phyloP scores from a whole-genome alignment of 2,888 invertebrate genomes.

The Acleris holmiana region DNA sequence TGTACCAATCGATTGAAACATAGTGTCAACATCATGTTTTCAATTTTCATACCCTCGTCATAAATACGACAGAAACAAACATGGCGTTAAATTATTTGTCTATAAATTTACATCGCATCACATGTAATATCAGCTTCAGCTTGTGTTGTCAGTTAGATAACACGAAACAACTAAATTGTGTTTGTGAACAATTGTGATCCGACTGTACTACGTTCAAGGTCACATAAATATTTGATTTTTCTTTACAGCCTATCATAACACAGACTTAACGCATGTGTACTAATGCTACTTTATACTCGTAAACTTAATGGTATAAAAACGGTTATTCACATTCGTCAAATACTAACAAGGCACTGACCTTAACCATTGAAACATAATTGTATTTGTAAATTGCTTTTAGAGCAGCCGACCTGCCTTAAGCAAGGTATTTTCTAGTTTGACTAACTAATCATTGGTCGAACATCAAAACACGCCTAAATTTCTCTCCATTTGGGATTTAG shows the following conservation, averaged over 20 bases:
- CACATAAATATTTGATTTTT: slow-evolving; percentile 2
- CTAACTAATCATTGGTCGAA: slow-evolving; percentile 2
- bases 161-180: too few relatives aligned
- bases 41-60: slow-evolving; percentile 63
- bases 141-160: too few relatives aligned
- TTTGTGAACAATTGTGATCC: too few relatives aligned
- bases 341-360: too few relatives aligned
- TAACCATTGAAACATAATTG: too few relatives aligned
- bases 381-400: too few relatives aligned
- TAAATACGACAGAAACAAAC: slow-evolving; percentile 55
- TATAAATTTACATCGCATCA: slow-evolving; percentile 52
- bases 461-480: slow-evolving; percentile 21
- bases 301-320: background rate
- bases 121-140: background rate
- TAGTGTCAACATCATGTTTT: slow-evolving; percentile 46
- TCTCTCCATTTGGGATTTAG: slow-evolving; percentile 20
- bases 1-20: slow-evolving; percentile 46
- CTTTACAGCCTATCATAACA: slow-evolving; percentile 1
- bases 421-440: background rate
- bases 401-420: background rate
- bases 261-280: slow-evolving; percentile 13
- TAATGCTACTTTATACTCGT: background rate
- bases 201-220: background rate
- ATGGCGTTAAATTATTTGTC: slow-evolving; percentile 48
- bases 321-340: too few relatives aligned